Evolutionary conservation across 2,113 vertebrate genomes (phyloP), one percentile per base, ranked within the genome.

Genomic region (Drymodes brunneopygia): DNA sequence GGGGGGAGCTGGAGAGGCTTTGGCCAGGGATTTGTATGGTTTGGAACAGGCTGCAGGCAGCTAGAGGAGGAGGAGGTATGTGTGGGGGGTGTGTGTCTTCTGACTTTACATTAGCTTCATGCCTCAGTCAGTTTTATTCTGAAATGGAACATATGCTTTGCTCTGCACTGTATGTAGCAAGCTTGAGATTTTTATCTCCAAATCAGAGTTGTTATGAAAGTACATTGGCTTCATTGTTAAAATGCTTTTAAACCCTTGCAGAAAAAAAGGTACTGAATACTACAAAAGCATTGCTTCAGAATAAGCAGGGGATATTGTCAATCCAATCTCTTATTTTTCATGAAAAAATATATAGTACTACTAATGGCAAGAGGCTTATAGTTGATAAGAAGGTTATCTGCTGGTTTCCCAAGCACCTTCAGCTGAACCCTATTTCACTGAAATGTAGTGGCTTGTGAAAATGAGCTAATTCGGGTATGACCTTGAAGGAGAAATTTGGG

Each of bases 131-230:
- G 42, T 73, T 95, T 91, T 95, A 90, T 85, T 97, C 82, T 93
- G 93, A 96, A 95, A 82, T n/a, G 47, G 61, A 90, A 20, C 95
- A 92, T 94, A 92, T 96, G 93, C 86, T 97, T 77, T 86, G 51
- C 64, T 93, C 51, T 33, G 70, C n/a, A 17, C 25, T 81, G 44
- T 86, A 25, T 0, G 0, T 84, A 61, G 72, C 56, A 81, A 73
- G 88, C 48, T 90, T 51, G n/a, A 81, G 57, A 75, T 62, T 88
- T 81, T 80, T 70, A 17, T 61, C 44, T 86, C 51, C 58, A 66
- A 56, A 66, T 73, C 15, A 6, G 65, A 69, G 64, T 71, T 86
- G 29, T 77, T 86, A 40, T 0, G 2, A 58, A 90, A 92, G 58
- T 47, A 51, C 17, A 23, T n/a, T 47, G 40, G 27, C 58, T 81